These are phyloP conservation scores for Rhincodon typus DNA, from an alignment of 2,797 vertebrate species.

Conservation along the genomic window DNA sequence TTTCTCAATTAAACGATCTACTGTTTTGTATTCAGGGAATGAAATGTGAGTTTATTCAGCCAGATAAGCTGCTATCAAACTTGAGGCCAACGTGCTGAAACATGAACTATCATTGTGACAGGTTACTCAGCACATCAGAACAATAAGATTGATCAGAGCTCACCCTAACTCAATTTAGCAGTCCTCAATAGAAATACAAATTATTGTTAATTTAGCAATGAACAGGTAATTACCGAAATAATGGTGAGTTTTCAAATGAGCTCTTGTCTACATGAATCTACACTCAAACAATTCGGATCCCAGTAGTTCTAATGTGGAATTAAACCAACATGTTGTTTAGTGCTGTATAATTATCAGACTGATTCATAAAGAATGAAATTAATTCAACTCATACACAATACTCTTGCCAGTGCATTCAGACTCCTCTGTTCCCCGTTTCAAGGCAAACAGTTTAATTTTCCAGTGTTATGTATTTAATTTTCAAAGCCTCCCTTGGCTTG, in stretches of 20 bases:
- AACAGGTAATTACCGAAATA: conserved; percentile 21
- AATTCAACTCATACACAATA: neutral
- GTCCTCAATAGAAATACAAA: neutral
- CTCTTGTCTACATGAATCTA: neutral
- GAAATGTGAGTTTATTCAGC: neutral
- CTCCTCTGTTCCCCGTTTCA: neutral
- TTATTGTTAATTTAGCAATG: neutral
- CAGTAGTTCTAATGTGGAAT: neutral
- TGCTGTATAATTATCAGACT: conserved; percentile 22
- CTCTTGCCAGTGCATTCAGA: neutral
- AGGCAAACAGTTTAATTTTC: conserved; percentile 10
- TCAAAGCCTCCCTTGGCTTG: neutral
- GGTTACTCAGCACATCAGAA: neutral
- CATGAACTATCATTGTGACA: neutral
- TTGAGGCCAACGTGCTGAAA: neutral
- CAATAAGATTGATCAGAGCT: neutral
- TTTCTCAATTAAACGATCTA: neutral
- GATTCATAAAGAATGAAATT: conserved; percentile 25
- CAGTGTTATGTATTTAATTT: conserved; percentile 7
- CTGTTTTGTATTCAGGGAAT: neutral
- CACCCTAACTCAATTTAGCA: neutral
- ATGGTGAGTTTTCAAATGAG: neutral
- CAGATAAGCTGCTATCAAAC: neutral
- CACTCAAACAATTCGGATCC: neutral
- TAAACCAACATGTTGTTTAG: conserved; percentile 11